These are phyloP conservation scores for Hippocampus guttulatus DNA, from an alignment of 2,113 vertebrate species.

Conservation along the genomic window DNA sequence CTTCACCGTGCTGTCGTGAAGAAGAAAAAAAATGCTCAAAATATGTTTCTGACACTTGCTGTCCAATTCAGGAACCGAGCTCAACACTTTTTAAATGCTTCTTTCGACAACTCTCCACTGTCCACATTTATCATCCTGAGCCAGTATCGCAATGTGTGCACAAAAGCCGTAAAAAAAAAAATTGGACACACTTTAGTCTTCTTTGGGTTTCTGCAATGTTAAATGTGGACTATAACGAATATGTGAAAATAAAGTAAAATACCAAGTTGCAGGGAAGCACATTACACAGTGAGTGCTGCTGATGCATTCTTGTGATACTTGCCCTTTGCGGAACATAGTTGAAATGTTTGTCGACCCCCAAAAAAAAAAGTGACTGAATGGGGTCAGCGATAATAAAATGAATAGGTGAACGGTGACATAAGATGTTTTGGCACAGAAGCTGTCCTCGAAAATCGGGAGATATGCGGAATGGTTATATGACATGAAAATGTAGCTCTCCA, in stretches of 20 bases:
- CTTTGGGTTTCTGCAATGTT: not conserved
- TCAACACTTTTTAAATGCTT: no score
- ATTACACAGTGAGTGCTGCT: not conserved
- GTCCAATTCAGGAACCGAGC: no score
- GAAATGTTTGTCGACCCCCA: conserved; percentile 3
- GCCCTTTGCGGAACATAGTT: conserved; percentile 16
- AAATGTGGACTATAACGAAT: not conserved
- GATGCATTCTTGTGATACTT: not conserved
- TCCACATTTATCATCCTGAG: no score
- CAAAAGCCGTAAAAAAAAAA: no score
- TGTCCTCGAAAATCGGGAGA: not conserved
- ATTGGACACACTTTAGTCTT: not conserved
- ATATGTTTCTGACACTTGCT: no score
- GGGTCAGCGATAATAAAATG: not conserved
- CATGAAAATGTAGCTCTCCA: not conserved
- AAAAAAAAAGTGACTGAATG: not conserved
- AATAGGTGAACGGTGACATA: not conserved
- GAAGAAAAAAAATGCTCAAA: no score
- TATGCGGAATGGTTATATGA: not conserved
- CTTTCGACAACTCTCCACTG: no score
- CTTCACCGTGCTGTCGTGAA: no score
- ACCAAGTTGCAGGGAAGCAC: not conserved
- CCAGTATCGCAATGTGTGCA: no score
- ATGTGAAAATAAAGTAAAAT: not conserved
- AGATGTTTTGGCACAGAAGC: not conserved